Evolutionary conservation across 1,140 invertebrate species (phyloP), one percentile per base, ranked within the genome.

Genomic region (Anastatus disparis): DNA sequence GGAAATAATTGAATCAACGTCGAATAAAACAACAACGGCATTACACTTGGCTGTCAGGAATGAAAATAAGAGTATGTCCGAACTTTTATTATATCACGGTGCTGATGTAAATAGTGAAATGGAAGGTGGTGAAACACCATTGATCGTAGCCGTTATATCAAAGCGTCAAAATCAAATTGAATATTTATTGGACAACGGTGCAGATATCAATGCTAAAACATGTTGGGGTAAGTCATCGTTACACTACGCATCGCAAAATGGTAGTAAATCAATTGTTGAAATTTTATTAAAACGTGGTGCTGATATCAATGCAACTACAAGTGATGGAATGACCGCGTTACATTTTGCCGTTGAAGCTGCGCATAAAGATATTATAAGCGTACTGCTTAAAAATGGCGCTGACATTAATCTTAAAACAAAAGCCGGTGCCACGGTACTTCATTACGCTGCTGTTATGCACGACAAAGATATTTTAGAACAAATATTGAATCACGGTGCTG

Each of bases 21-120:
- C 50, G 13, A 9, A 9, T 15, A 70, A 70, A 20, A 53, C 58
- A 0, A 46, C 58, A 1, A 62, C 58, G 0, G 58, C 92, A 0
- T 81, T 94, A 13, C 92, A 93, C 74, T 89, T 93, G 79, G 93
- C 92, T 15, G 89, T 90, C 44, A 86, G 89, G 44, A 90, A 92
- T 76, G 92, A 92, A 1, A 90, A 88, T 76, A 81, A 91, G 27
- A 87, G 89, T 58, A 87, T 93, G 2, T 87, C 89, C 2, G 86
- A 92, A 81, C 81, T 92, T 22, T 81, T 96, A 40, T 74, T 95
- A 38, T 86, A 90, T 56, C 87, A 88, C 44, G 91, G 91, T 4
- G 93, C 93, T 0, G 89, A 93, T 74, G 86, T 93, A 0, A 84
- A 90, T 2, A 85, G 91, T 1, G 89, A 88, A 82, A 94, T 92